phyloP scores from a whole-genome alignment of 2,113 vertebrate genomes.

The Scophthalmus maximus region DNA sequence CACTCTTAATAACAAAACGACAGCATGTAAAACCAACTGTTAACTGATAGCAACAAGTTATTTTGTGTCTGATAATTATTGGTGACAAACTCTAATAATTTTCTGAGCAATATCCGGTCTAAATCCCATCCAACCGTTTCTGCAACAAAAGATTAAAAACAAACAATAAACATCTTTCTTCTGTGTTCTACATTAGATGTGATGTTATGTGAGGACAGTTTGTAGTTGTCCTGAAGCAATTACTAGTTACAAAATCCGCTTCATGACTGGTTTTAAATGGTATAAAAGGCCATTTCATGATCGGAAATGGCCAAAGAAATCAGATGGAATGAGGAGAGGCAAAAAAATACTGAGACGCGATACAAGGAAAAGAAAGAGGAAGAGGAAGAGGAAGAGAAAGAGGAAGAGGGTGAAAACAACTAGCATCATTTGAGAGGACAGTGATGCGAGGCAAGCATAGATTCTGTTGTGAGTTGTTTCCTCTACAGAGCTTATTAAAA shows the following conservation, averaged over 20 bases:
- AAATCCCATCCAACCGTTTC: too few species aligned
- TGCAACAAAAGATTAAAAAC: background rate
- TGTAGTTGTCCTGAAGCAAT: background rate
- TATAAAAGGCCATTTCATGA: background rate
- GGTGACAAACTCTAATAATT: too few species aligned
- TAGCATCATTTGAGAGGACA: slow-evolving; percentile 31
- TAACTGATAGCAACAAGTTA: too few species aligned
- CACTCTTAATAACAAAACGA: too few species aligned
- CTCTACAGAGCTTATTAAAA: slow-evolving; percentile 82
- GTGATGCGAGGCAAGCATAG: slow-evolving; percentile 55
- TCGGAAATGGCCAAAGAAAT: background rate
- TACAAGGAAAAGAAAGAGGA: background rate
- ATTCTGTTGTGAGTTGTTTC: slow-evolving; percentile 63
- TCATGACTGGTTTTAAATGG: background rate
- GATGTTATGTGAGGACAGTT: background rate
- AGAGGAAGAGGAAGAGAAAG: background rate
- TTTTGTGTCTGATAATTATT: background rate
- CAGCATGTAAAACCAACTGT: too few species aligned
- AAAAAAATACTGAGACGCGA: background rate
- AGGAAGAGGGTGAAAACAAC: slow-evolving; percentile 8
- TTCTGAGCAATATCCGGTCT: too few species aligned
- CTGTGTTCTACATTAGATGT: background rate
- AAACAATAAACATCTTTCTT: background rate
- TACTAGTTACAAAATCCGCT: background rate
- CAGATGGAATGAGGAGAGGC: background rate